Percentiles rank a stretch among this genome's conserved stretches.
phyloP scores from a whole-genome alignment of 1,140 invertebrate genomes.

The Neocloeon triangulifer region DNA sequence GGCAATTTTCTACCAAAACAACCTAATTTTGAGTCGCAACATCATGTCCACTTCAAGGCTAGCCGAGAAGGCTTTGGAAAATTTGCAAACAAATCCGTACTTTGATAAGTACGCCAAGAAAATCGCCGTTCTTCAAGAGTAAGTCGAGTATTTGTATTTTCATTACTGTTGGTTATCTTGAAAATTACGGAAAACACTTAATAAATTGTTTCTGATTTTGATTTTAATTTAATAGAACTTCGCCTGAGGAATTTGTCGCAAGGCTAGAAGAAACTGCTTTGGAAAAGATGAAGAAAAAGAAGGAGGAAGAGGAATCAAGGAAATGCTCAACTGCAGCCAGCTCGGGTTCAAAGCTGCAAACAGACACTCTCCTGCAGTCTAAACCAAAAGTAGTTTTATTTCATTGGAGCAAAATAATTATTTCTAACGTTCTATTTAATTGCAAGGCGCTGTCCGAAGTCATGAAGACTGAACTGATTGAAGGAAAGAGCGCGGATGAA shows the following conservation, averaged over 20 bases:
- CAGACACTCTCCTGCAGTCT: neutral
- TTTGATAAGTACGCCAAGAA: slow-evolving; percentile 61
- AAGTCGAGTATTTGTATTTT: slow-evolving; percentile 7
- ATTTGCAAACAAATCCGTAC: slow-evolving; percentile 52
- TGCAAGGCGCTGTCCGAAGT: slow-evolving; percentile 37
- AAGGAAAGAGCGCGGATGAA: slow-evolving; percentile 46
- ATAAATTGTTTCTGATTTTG: slow-evolving; percentile 1
- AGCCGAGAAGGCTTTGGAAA: slow-evolving; percentile 31
- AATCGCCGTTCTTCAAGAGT: slow-evolving; percentile 44
- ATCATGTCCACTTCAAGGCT: slow-evolving; percentile 25
- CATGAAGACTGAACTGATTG: slow-evolving; percentile 56
- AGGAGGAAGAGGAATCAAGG: slow-evolving; percentile 11
- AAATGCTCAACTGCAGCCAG: slow-evolving; percentile 12
- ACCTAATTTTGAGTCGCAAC: no score
- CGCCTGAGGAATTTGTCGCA: slow-evolving; percentile 48
- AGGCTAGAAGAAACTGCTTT: slow-evolving; percentile 32
- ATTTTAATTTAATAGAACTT: slow-evolving; percentile 18
- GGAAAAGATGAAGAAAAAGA: slow-evolving; percentile 19
- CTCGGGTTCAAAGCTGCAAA: slow-evolving; percentile 1
- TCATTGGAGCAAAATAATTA: slow-evolving; percentile 6
- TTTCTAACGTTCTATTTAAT: no score
- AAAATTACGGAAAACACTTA: neutral
- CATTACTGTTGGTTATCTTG: neutral
- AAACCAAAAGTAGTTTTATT: slow-evolving; percentile 4
- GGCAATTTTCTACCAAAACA: no score